Conservation (phyloP, 2,797 vertebrate species). For the Spea hammondii region DNA sequence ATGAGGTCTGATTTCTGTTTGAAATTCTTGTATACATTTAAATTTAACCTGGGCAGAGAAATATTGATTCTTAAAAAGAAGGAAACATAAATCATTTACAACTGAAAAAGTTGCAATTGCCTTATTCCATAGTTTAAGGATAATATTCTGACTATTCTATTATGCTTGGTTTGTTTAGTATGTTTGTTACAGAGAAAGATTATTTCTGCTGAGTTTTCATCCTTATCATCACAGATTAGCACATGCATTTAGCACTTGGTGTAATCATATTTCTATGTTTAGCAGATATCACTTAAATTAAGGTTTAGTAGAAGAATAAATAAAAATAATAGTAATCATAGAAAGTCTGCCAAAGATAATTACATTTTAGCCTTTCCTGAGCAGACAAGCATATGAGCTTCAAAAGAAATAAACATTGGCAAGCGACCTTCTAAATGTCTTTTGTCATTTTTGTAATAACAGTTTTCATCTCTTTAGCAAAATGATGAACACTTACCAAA, state of each 20-base stretch:
- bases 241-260: neutral
- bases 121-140: neutral
- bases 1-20: too few relatives aligned
- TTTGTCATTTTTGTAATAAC: conserved; percentile 9
- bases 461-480: conserved; percentile 1
- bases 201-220: neutral
- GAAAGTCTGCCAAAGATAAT: conserved; percentile 3
- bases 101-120: too few relatives aligned
- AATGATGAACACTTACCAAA: too few relatives aligned
- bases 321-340: conserved; percentile 16
- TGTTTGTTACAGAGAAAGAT: neutral
- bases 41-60: too few relatives aligned
- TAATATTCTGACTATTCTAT: neutral
- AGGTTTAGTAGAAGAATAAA: neutral
- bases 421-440: neutral
- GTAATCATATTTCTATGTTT: conserved; percentile 4
- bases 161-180: neutral
- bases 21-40: too few relatives aligned
- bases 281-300: conserved; percentile 8
- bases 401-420: neutral
- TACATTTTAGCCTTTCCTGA: neutral
- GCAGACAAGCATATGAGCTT: neutral
- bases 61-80: too few relatives aligned
- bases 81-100: too few relatives aligned
- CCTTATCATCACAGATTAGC: conserved; percentile 2